A percentile compares a stretch with the other conserved stretches of the same genome.
Evolutionary conservation across 2,797 vertebrate species (phyloP).

Genomic region (Poliocrania exsul): DNA sequence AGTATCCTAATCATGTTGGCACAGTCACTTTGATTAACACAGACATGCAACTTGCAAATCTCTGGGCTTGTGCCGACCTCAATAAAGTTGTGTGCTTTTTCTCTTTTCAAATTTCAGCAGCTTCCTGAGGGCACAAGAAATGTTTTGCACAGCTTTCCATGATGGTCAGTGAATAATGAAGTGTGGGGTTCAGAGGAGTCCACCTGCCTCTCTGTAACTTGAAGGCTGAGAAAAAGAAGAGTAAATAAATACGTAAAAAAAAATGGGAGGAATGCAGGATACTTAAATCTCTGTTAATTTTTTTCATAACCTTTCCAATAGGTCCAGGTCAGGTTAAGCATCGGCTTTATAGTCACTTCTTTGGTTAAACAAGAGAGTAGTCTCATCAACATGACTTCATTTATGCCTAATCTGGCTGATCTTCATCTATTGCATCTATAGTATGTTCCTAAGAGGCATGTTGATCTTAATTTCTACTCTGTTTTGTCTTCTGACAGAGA

Average conservation of each 20-base stretch:
- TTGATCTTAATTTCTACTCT: not conserved
- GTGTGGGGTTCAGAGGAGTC: not conserved
- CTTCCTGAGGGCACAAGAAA: slow-evolving; percentile 23
- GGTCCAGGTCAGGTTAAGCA: not conserved
- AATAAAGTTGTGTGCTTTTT: slow-evolving; percentile 59
- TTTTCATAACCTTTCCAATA: not conserved
- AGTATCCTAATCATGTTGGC: slow-evolving; percentile 66
- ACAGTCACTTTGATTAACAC: slow-evolving; percentile 70
- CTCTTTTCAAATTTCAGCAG: slow-evolving; percentile 10
- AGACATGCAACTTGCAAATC: slow-evolving; percentile 42
- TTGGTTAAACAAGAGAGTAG: not conserved
- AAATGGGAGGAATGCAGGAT: not conserved
- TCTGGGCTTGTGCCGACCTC: slow-evolving; percentile 56
- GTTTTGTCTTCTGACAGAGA: not conserved
- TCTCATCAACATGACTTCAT: not conserved
- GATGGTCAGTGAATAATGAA: not conserved
- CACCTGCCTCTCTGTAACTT: not conserved
- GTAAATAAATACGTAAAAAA: not conserved
- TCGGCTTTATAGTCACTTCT: not conserved
- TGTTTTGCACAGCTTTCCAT: not conserved
- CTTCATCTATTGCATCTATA: not conserved
- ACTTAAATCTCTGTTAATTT: not conserved
- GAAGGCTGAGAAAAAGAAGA: not conserved
- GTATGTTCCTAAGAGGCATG: not conserved
- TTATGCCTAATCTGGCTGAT: not conserved